phyloP scores from a whole-genome alignment of 2,113 vertebrate species.

The Saccopteryx leptura region DNA sequence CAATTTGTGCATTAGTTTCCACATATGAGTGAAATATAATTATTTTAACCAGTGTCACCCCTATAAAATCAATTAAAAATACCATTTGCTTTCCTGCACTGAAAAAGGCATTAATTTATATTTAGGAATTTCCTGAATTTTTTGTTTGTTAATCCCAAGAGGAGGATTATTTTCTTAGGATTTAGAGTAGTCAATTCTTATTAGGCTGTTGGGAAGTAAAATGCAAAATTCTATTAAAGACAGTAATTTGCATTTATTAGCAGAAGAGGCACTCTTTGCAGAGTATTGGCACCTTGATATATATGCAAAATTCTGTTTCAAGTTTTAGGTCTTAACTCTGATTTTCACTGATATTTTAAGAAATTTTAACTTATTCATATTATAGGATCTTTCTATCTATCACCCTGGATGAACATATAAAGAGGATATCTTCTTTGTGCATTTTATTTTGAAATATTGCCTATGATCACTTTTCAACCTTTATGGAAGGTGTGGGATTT shows the following conservation, averaged over 20 bases:
- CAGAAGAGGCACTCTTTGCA: background rate
- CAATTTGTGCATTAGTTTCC: background rate
- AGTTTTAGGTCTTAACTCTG: background rate
- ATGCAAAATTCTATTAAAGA: constrained; percentile 59
- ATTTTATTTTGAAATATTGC: constrained; percentile 4
- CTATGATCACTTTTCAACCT: background rate
- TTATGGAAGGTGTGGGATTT: background rate
- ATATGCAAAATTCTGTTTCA: background rate
- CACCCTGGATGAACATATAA: background rate
- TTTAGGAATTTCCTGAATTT: constrained; percentile 51
- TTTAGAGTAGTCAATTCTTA: constrained; percentile 42
- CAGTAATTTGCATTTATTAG: constrained; percentile 31
- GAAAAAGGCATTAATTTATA: constrained; percentile 57
- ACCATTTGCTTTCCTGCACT: constrained; percentile 10
- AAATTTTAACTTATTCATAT: background rate
- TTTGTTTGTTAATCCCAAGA: constrained; percentile 17
- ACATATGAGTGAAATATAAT: no score
- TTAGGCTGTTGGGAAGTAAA: constrained; percentile 48
- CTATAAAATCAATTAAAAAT: background rate
- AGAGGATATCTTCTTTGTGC: background rate
- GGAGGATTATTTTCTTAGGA: constrained; percentile 57
- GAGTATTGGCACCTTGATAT: background rate
- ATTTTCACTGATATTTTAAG: background rate
- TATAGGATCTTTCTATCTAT: background rate
- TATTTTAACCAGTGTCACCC: no score